Base-by-base conservation (phyloP, 92 coral and sea anemone genomes). In the Scolanthus callimorphus region DNA sequence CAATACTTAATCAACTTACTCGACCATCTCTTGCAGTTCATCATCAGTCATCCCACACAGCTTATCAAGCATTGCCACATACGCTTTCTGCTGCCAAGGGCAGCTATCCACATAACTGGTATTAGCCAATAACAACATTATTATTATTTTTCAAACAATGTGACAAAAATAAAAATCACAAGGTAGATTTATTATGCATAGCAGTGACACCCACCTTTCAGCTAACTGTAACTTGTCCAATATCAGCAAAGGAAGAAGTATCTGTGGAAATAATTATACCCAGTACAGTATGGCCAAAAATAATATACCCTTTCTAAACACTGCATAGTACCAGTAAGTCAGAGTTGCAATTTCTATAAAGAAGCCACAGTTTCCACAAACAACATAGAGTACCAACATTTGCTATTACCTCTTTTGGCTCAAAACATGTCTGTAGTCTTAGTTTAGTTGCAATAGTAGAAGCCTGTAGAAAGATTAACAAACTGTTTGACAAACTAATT, bases 361-460 rank as follows among this genome's bases (percentile, higher is more conserved):
- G n/a, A n/a, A n/a, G n/a, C n/a, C n/a, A n/a, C n/a, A n/a, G n/a
- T n/a, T n/a, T n/a, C n/a, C n/a, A n/a, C n/a, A n/a, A n/a, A n/a
- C n/a, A n/a, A n/a, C n/a, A n/a, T n/a, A n/a, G n/a, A n/a, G n/a
- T n/a, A n/a, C n/a, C n/a, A n/a, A n/a, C n/a, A n/a, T n/a, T n/a
- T n/a, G n/a, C n/a, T n/a, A n/a, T n/a, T 28, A 91, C 97, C 91
- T 92, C 98, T 53, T 71, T 71, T 20, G 85, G 92, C 45, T 92
- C 89, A 88, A 92, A 92, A 23, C 74, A 80, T 27, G 83, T 83
- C 38, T 92, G 98, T 25, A 92, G 88, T 34, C 76, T 79, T 26
- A 92, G 79, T 71, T 92, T 92, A 74, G 41, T 60, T 28, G 96
- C 91, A 70, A 91, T 71, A 4, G 86, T 85, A 49, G 79, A 95